These are phyloP conservation scores for Thymelicus acteon DNA, from an alignment of 2,888 invertebrate species.

Conservation along the genomic window DNA sequence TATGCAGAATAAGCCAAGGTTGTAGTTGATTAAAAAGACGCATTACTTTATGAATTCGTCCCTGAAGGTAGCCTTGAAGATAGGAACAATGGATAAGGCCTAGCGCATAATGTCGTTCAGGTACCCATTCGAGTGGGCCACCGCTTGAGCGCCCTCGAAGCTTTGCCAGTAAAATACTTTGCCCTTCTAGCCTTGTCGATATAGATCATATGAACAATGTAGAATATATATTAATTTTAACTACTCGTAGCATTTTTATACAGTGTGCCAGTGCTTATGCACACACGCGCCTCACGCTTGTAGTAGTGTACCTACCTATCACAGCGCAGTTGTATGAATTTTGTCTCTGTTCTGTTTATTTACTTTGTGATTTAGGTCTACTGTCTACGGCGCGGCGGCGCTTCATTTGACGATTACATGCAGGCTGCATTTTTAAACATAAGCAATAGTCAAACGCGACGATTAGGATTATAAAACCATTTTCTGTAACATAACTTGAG, in stretches of 20 bases:
- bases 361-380: too few species aligned
- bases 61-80: slow-evolving; percentile 43
- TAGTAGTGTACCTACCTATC: too few species aligned
- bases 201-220: not conserved
- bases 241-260: not conserved
- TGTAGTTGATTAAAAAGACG: not conserved
- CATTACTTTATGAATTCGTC: slow-evolving; percentile 5
- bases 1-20: not conserved
- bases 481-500: not conserved
- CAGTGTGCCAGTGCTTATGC: too few species aligned
- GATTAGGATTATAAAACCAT: not conserved
- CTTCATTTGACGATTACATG: too few species aligned
- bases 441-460: too few species aligned
- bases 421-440: too few species aligned
- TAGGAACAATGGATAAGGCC: slow-evolving; percentile 61
- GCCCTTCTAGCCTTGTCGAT: slow-evolving; percentile 12
- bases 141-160: slow-evolving; percentile 57
- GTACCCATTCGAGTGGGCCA: slow-evolving; percentile 52
- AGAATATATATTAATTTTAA: not conserved
- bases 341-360: too few species aligned
- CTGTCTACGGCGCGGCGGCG: too few species aligned
- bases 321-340: too few species aligned
- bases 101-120: slow-evolving; percentile 58
- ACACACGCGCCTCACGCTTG: too few species aligned
- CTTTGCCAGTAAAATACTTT: slow-evolving; percentile 23